phyloP scores from a whole-genome alignment of 2,888 invertebrate genomes.

The Andricus curvator region DNA sequence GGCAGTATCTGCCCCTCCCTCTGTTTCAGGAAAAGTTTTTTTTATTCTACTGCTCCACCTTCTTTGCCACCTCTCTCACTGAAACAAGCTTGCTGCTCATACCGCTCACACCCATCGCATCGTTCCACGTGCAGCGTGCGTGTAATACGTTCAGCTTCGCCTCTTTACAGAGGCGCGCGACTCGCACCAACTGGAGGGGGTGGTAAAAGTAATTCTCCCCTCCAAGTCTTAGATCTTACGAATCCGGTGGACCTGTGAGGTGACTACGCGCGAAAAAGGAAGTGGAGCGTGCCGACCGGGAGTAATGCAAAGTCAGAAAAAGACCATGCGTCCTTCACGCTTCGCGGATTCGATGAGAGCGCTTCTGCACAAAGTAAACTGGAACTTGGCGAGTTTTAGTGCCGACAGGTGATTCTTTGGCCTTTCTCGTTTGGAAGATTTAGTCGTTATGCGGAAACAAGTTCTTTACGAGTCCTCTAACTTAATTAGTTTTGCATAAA shows the following conservation, averaged over 20 bases:
- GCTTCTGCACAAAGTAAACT: background rate
- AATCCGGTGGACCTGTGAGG: constrained; percentile 11
- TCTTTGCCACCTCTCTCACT: constrained; percentile 19
- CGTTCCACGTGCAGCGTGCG: constrained; percentile 52
- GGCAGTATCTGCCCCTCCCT: constrained; percentile 1
- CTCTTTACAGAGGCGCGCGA: constrained; percentile 54
- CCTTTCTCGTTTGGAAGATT: background rate
- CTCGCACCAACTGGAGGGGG: constrained; percentile 56
- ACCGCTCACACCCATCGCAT: constrained; percentile 31
- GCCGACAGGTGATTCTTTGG: background rate
- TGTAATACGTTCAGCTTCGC: constrained; percentile 61
- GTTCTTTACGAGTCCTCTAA: constrained; percentile 6
- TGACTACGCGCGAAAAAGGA: constrained; percentile 9
- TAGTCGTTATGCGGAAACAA: constrained; percentile 3
- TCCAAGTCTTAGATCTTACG: constrained; percentile 23
- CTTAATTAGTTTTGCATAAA: constrained; percentile 13
- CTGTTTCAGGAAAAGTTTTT: constrained; percentile 17
- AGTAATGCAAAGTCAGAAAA: constrained; percentile 11
- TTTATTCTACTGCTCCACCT: constrained; percentile 36
- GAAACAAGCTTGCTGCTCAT: constrained; percentile 33
- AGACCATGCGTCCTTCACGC: constrained; percentile 32
- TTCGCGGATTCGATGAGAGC: constrained; percentile 18
- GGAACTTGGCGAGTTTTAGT: background rate
- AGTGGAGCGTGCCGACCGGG: constrained; percentile 22
- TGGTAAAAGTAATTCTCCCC: constrained; percentile 45